phyloP scores from a whole-genome alignment of 2,888 invertebrate genomes.

The Nomada goodeniana region DNA sequence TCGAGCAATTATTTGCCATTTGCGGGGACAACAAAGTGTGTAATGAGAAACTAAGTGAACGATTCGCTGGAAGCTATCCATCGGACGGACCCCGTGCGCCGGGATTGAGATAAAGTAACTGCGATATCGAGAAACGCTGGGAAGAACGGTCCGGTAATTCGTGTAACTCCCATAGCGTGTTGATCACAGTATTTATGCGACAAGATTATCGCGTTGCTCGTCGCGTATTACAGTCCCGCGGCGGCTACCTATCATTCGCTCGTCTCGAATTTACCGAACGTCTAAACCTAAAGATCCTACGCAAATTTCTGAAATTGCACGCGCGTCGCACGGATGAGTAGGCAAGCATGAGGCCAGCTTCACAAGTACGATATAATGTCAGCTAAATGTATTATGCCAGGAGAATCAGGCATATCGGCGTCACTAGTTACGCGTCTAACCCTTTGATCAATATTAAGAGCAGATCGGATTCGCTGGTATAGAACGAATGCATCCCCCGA shows the following conservation, averaged over 20 bases:
- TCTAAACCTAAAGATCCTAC: conserved; percentile 6
- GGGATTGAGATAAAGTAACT: not conserved
- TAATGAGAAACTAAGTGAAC: conserved; percentile 39
- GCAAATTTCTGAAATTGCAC: not conserved
- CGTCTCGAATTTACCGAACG: not conserved
- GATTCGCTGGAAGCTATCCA: conserved; percentile 21
- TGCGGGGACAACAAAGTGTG: conserved; percentile 14
- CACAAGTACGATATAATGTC: not conserved
- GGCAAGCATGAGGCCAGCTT: not conserved
- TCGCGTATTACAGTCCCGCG: conserved; percentile 35
- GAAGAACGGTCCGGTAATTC: conserved; percentile 9
- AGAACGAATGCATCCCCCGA: too few relatives aligned
- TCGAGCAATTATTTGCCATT: conserved; percentile 15
- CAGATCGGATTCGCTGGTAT: too few relatives aligned
- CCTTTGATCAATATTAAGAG: too few relatives aligned
- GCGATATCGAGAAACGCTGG: conserved; percentile 16
- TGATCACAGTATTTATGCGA: conserved; percentile 57
- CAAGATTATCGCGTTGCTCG: conserved; percentile 48
- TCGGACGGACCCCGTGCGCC: conserved; percentile 10
- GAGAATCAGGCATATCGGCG: too few relatives aligned
- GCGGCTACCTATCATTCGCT: conserved; percentile 25
- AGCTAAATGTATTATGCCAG: not conserved
- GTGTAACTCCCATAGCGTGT: conserved; percentile 4
- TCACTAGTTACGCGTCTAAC: too few relatives aligned
- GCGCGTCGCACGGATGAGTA: not conserved